Base-by-base conservation (phyloP, 1,140 invertebrate species). In the Drosophila ohnishii region DNA sequence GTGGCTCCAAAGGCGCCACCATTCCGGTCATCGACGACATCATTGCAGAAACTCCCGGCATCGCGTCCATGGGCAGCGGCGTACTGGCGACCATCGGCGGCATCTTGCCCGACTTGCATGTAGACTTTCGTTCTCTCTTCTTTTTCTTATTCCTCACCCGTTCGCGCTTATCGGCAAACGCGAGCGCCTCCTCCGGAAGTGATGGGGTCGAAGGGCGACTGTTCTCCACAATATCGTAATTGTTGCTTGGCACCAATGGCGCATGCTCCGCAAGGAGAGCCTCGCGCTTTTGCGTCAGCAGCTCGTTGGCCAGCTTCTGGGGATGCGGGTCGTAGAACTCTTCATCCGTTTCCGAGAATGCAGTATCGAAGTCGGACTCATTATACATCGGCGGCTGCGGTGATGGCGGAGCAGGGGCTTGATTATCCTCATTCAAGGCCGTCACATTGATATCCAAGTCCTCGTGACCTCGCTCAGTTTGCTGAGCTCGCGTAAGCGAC, bases 261-360 rank as follows among this genome's bases (percentile, higher is more conserved):
- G 93, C 92, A 2, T 94, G 94, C 42, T 94, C 78, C 3, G 93
- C 77, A 80, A 95, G 91, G 37, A 95, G 69, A 67, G 95, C 95
- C 78, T 95, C 95, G 7, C 95, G 93, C 91, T 96, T 96, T 78
- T 96, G 95, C 10, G 94, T 94, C 25, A 96, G 78, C 50, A 95
- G 57, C 90, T 96, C 95, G 59, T 93, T 95, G 1, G 94, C 95
- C 45, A 95, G 85, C 67, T 93, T 93, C 72, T 96, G 95, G 2
- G 96, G 96, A 92, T 96, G 93, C 77, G 96, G 94, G 89, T 97
- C 96, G 89, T 97, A 97, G 92, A 97, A 97, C 75, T 96, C 96
- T 92, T 97, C 96, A 90, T 97, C 96, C 2, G 96, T 96, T 44
- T 96, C 95, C 34, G 96, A 95, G 89, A 97, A 95, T 28, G 95